These are phyloP conservation scores for Sarcophaga rosellei DNA, from an alignment of 2,888 invertebrate species.

Conservation along the genomic window DNA sequence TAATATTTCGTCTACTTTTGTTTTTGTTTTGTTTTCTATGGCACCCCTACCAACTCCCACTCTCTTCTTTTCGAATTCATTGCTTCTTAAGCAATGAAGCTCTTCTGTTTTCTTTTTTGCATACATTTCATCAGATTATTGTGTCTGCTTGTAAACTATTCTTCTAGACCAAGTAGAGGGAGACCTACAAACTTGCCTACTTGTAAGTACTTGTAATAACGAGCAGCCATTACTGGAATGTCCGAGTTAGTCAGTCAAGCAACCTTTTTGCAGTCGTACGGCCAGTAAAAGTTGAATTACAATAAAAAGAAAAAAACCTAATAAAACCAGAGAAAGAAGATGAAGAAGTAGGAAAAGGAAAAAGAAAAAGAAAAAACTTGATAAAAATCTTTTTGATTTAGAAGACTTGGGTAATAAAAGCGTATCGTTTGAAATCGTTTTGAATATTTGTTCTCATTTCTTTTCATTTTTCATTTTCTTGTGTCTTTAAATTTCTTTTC, in stretches of 20 bases:
- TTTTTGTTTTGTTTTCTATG: background rate
- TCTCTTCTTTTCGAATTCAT: slow-evolving; percentile 3
- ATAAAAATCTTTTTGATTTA: slow-evolving; percentile 67
- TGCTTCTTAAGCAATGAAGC: background rate
- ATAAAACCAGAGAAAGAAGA: too few relatives aligned
- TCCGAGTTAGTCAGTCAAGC: background rate
- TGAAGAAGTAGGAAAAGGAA: too few relatives aligned
- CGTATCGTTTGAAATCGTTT: slow-evolving; percentile 68
- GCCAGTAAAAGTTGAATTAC: background rate
- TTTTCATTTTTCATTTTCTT: slow-evolving; percentile 31
- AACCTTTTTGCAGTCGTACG: slow-evolving; percentile 3
- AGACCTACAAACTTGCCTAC: background rate
- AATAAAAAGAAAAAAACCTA: background rate
- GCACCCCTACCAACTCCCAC: background rate
- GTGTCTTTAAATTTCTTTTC: slow-evolving; percentile 56
- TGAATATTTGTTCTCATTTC: slow-evolving; percentile 58
- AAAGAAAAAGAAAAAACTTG: slow-evolving; percentile 15
- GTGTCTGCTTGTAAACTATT: slow-evolving; percentile 28
- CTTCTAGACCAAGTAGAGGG: background rate
- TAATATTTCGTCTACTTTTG: slow-evolving; percentile 46
- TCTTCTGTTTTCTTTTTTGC: slow-evolving; percentile 9
- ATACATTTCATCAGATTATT: slow-evolving; percentile 56
- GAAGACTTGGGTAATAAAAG: slow-evolving; percentile 60
- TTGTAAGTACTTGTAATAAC: slow-evolving; percentile 46
- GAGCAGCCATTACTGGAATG: slow-evolving; percentile 34